These are phyloP conservation scores for Capitella teleta DNA, from an alignment of 1,140 invertebrate genomes.

Conservation along the genomic window DNA sequence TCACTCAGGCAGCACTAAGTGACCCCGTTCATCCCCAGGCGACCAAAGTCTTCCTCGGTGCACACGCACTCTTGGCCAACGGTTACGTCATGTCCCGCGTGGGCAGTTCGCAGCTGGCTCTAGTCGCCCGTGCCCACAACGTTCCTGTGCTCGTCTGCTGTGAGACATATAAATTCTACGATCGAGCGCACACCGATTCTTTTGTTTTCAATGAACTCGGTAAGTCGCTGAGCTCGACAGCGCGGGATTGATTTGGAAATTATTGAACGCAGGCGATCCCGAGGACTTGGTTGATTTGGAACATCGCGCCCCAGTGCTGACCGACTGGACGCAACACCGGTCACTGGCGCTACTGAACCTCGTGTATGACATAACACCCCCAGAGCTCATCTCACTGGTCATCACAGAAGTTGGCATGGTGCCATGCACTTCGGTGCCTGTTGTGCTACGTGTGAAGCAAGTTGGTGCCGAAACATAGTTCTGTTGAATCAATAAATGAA, in stretches of 20 bases:
- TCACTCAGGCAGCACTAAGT: background rate
- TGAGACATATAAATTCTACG: conserved; percentile 89
- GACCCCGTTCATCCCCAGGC: conserved; percentile 39
- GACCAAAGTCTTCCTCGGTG: conserved; percentile 70
- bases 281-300: conserved; percentile 51
- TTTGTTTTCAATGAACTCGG: conserved; percentile 87
- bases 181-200: conserved; percentile 80
- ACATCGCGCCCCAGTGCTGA: conserved; percentile 45
- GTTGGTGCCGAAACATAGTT: too few relatives aligned
- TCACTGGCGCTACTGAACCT: conserved; percentile 65
- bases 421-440: conserved; percentile 83
- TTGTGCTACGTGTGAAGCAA: conserved; percentile 71
- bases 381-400: conserved; percentile 75
- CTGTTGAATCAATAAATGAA: too few relatives aligned
- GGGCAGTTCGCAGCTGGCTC: conserved; percentile 71
- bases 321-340: conserved; percentile 53
- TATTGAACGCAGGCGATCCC: conserved; percentile 51
- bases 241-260: too few relatives aligned
- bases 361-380: conserved; percentile 84
- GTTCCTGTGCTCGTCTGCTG: conserved; percentile 85
- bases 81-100: conserved; percentile 78
- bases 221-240: conserved; percentile 38
- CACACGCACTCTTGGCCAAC: conserved; percentile 76
- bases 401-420: conserved; percentile 81
- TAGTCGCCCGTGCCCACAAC: conserved; percentile 70